Evolutionary conservation across 1,140 invertebrate species (phyloP), one percentile per base, ranked within the genome.

Genomic region (Ceratina australensis): DNA sequence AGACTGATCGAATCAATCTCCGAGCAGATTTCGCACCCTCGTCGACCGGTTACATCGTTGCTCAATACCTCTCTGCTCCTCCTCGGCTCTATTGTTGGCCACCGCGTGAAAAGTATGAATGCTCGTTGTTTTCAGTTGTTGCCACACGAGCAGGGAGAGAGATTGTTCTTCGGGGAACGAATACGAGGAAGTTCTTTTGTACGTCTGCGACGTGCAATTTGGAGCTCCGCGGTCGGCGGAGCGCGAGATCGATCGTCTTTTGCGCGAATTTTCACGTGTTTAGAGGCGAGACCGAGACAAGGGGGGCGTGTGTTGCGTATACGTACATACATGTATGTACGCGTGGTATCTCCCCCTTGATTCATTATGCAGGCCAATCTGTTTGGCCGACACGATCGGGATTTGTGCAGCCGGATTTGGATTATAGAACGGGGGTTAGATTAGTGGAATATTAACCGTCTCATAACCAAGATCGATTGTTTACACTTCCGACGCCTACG

Each of bases 321-420:
- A 7, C 10, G 8, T 42, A 3, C 10, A 42, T 42, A 7, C 8
- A 42, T 42, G 10, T 42, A 42, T 10, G 33, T 42, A 42, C 33
- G 5, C 33, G 33, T 42, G 10, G n/a, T n/a, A n/a, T n/a, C n/a
- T 10, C 33, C 10, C 33, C 33, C 33, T 10, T 10, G 33, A 42
- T 28, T 60, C 15, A 33, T 75, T 75, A 75, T 68, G 54, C 73
- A n/a, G 26, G 24, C 10, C 54, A 68, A 68, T 68, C 42, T 28
- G 20, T 59, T 12, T 47, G 42, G 15, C 18, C 22, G 22, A 16
- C 42, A 22, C 24, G 15, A 75, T 49, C 28, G 24, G 24, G 54
- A 59, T 68, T 75, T 10, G 26, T 59, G 42, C 64, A 18, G 42
- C 54, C 16, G 33, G 33, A 42, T 42, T 42, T 42, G 15, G 49